Evolutionary conservation across 2,888 invertebrate genomes (phyloP).

Genomic region (Cryptocephalus moraei): DNA sequence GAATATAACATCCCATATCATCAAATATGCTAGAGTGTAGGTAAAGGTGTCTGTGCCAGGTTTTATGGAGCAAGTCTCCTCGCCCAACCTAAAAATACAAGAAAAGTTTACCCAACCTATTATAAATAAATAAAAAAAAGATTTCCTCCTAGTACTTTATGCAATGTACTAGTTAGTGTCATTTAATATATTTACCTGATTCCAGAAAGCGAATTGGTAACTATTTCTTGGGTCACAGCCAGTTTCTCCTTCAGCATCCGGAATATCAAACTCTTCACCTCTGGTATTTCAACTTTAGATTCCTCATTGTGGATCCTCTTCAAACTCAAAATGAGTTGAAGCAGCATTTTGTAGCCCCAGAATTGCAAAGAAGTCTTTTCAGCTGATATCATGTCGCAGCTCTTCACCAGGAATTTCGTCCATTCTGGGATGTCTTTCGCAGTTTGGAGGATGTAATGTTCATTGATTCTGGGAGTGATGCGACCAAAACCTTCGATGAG

Average conservation of each 20-base stretch:
- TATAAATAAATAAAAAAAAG: neutral
- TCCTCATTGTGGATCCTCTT: slow-evolving; percentile 38
- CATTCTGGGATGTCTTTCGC: slow-evolving; percentile 24
- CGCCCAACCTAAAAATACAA: slow-evolving; percentile 43
- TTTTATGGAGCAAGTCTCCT: slow-evolving; percentile 46
- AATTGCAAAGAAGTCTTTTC: slow-evolving; percentile 37
- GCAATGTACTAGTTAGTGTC: neutral
- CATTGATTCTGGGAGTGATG: too few species aligned
- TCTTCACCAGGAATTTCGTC: slow-evolving; percentile 33
- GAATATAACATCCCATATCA: slow-evolving; percentile 61
- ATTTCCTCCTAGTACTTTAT: neutral
- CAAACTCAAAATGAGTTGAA: slow-evolving; percentile 35
- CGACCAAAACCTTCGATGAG: too few species aligned
- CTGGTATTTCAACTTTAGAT: slow-evolving; percentile 36
- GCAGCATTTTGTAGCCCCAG: slow-evolving; percentile 40
- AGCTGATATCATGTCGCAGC: slow-evolving; percentile 35
- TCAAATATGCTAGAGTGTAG: slow-evolving; percentile 57
- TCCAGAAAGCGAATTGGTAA: slow-evolving; percentile 43
- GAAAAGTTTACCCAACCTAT: neutral
- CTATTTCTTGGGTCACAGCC: slow-evolving; percentile 37
- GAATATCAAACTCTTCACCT: slow-evolving; percentile 36
- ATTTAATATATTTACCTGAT: slow-evolving; percentile 37
- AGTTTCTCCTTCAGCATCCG: slow-evolving; percentile 37
- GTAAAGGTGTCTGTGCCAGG: slow-evolving; percentile 45
- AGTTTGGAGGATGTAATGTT: too few species aligned